These are phyloP conservation scores for Tapera naevia DNA, from an alignment of 2,797 vertebrate species.

Conservation along the genomic window DNA sequence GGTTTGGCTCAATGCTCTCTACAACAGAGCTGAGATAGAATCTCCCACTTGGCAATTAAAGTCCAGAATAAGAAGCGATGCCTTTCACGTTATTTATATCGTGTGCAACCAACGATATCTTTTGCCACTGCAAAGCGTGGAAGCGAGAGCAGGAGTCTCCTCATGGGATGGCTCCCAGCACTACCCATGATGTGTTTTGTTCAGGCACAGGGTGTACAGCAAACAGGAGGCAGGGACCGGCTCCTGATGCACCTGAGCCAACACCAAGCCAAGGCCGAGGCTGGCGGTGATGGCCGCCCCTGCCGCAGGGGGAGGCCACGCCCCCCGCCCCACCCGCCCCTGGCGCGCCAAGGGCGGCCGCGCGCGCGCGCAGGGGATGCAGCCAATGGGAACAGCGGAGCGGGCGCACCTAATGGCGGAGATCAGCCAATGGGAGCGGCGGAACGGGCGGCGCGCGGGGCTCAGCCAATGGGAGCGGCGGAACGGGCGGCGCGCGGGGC, in stretches of 20 bases:
- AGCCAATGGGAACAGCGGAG: too few relatives aligned
- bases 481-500: too few relatives aligned
- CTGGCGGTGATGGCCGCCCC: too few relatives aligned
- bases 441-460: too few relatives aligned
- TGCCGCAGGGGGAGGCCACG: too few relatives aligned
- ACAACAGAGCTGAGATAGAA: background rate
- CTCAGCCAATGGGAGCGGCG: too few relatives aligned
- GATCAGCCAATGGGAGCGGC: too few relatives aligned
- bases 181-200: background rate
- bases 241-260: background rate
- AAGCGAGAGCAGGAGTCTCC: background rate
- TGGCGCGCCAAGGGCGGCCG: too few relatives aligned
- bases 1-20: background rate
- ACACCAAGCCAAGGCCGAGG: background rate
- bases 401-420: too few relatives aligned
- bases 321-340: too few relatives aligned
- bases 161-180: background rate
- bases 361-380: too few relatives aligned
- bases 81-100: background rate
- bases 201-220: background rate
- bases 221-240: background rate
- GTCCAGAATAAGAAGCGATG: background rate
- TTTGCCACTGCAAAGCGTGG: background rate
- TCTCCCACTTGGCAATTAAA: slow-evolving; percentile 6
- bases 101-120: background rate